Percentiles rank a stretch among this genome's conserved stretches.
phyloP scores from a whole-genome alignment of 2,113 vertebrate species.

The Periophthalmus modestus region DNA sequence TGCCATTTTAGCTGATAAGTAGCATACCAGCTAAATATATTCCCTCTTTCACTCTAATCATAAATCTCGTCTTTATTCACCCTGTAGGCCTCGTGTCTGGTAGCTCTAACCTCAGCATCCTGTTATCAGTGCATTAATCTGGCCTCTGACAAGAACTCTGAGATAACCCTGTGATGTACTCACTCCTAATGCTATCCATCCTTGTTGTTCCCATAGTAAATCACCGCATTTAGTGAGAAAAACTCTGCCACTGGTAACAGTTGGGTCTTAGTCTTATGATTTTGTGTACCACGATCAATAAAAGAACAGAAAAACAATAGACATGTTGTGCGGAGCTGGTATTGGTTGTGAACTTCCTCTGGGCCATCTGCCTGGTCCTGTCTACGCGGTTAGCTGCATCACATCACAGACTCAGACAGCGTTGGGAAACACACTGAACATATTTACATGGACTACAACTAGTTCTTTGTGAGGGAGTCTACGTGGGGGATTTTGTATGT shows the following conservation, averaged over 20 bases:
- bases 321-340: constrained; percentile 44
- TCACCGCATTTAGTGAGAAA: background rate
- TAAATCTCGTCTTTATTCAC: background rate
- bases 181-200: background rate
- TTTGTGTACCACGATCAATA: constrained; percentile 20
- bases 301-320: constrained; percentile 48
- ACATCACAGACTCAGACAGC: constrained; percentile 50
- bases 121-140: background rate
- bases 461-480: constrained; percentile 43
- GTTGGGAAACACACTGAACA: constrained; percentile 42
- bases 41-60: background rate
- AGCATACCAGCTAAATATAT: background rate
- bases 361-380: constrained; percentile 53
- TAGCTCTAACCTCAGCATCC: background rate
- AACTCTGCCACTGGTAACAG: background rate
- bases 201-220: background rate
- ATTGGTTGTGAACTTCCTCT: constrained; percentile 31
- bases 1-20: background rate
- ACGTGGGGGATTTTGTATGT: constrained; percentile 3
- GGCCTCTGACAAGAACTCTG: constrained; percentile 3
- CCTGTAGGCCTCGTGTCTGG: background rate
- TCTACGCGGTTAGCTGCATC: constrained; percentile 48
- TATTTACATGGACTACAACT: constrained; percentile 47
- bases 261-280: constrained; percentile 29
- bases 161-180: constrained; percentile 11